Conservation (phyloP, 2,888 invertebrate genomes). For the Eupithecia pulchellata region DNA sequence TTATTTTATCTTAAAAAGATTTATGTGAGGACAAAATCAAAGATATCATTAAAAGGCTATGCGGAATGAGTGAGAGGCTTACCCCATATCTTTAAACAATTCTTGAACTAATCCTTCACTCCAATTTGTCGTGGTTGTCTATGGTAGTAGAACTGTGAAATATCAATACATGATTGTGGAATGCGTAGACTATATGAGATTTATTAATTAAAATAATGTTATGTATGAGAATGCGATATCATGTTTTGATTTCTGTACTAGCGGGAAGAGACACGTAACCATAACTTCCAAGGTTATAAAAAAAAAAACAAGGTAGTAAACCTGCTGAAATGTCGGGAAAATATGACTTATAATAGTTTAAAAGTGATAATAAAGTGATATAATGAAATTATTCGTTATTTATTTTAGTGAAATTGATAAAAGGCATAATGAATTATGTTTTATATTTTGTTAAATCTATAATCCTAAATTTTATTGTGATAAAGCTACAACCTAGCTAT, state of each 20-base stretch:
- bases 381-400: not conserved
- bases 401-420: not conserved
- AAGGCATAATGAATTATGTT: not conserved
- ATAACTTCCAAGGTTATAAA: no score
- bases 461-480: not conserved
- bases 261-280: not conserved
- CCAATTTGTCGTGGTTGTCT: no score
- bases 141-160: not conserved
- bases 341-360: not conserved
- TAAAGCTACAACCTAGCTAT: no score
- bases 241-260: not conserved
- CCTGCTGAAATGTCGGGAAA: not conserved
- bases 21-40: no score
- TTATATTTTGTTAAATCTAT: not conserved
- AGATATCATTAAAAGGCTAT: no score
- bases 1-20: no score
- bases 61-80: no score
- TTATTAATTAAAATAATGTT: not conserved
- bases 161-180: not conserved
- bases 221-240: not conserved
- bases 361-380: not conserved
- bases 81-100: no score
- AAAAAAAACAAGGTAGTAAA: not conserved
- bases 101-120: no score
- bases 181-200: not conserved